phyloP scores from a whole-genome alignment of 2,797 vertebrate genomes.

The Gadopsis bispinosus region DNA sequence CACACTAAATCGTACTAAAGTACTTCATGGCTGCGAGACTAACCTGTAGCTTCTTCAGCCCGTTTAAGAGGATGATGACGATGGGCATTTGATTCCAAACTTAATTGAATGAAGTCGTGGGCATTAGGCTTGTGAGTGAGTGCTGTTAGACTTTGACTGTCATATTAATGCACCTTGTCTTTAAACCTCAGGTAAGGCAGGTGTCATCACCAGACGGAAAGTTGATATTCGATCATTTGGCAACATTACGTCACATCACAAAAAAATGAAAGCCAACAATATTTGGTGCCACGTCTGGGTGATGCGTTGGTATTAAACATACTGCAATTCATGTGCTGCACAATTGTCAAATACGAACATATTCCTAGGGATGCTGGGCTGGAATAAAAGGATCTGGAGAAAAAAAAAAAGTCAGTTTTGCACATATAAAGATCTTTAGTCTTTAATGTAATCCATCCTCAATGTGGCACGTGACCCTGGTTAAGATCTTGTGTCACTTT shows the following conservation, averaged over 20 bases:
- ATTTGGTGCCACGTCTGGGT: neutral
- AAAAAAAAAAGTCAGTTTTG: neutral
- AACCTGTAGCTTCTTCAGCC: neutral
- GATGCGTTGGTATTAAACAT: slow-evolving; percentile 24
- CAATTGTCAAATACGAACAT: slow-evolving; percentile 13
- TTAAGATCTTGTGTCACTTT: slow-evolving; percentile 19
- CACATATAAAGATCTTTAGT: neutral
- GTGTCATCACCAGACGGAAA: neutral
- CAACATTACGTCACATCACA: no score
- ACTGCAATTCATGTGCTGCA: slow-evolving; percentile 20
- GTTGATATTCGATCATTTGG: no score
- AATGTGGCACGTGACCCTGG: neutral
- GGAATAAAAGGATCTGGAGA: slow-evolving; percentile 14
- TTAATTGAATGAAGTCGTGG: neutral
- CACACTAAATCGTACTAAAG: neutral
- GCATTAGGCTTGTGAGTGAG: neutral
- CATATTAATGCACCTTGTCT: neutral
- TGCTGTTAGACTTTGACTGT: neutral
- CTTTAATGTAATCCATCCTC: neutral
- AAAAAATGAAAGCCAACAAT: neutral
- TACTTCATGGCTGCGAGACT: neutral
- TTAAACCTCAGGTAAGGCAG: neutral
- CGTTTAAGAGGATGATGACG: neutral
- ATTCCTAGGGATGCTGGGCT: slow-evolving; percentile 28
- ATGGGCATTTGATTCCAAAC: neutral